These are phyloP conservation scores for Emmelina monodactyla DNA, from an alignment of 2,888 invertebrate species.

Conservation along the genomic window DNA sequence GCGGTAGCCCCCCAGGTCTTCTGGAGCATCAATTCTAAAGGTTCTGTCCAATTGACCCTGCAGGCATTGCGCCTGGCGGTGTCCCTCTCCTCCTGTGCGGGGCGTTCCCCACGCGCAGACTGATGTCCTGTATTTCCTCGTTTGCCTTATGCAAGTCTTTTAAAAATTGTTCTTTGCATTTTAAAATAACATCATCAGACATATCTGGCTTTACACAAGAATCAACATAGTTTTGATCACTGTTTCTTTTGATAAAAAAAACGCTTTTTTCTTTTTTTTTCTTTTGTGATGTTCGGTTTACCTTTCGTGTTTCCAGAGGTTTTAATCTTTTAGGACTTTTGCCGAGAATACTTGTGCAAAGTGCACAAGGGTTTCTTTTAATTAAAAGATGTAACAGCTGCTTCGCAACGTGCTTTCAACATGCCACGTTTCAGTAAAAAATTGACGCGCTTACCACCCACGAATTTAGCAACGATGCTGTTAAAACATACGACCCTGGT, in stretches of 20 bases:
- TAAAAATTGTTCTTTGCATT: background rate
- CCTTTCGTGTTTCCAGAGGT: too few species aligned
- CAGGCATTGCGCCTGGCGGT: too few species aligned
- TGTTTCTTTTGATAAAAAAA: too few species aligned
- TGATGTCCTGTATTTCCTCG: too few species aligned
- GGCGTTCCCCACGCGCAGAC: too few species aligned
- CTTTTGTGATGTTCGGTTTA: background rate
- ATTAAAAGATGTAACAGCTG: slow-evolving; percentile 23
- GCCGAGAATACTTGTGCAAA: slow-evolving; percentile 5
- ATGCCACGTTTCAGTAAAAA: slow-evolving; percentile 12
- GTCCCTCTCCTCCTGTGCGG: too few species aligned
- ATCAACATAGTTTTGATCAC: background rate
- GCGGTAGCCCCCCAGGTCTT: too few species aligned
- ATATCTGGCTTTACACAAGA: background rate
- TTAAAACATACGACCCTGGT: slow-evolving; percentile 23
- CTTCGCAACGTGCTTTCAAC: slow-evolving; percentile 22
- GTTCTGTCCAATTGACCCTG: too few species aligned
- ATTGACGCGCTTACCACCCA: slow-evolving; percentile 25
- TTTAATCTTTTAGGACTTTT: slow-evolving; percentile 11
- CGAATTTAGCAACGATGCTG: slow-evolving; percentile 21
- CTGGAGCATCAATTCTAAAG: too few species aligned
- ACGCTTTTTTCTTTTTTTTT: too few species aligned
- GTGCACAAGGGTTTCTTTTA: too few species aligned
- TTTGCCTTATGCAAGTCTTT: too few species aligned
- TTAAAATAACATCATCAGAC: background rate